These are phyloP conservation scores for Drosophila varians DNA, from an alignment of 1,140 invertebrate species.

Conservation along the genomic window DNA sequence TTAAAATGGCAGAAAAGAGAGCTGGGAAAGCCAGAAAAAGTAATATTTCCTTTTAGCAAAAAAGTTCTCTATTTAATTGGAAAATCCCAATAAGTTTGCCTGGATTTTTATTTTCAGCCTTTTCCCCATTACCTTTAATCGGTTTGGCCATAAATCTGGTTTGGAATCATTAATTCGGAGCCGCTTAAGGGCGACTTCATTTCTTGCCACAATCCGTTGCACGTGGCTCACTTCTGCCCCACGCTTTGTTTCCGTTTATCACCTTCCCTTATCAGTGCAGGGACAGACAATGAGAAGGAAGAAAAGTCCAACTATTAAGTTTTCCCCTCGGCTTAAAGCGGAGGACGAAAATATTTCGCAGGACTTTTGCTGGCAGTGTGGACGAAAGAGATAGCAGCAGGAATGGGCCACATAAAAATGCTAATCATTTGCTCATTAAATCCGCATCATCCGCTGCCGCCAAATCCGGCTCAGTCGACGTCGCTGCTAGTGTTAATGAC, in stretches of 20 bases:
- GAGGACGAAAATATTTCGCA: conserved; percentile 27
- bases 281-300: conserved; percentile 20
- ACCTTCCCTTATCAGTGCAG: conserved; percentile 42
- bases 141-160: conserved; percentile 55
- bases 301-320: conserved; percentile 49
- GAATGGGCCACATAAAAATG: conserved; percentile 48
- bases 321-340: conserved; percentile 12
- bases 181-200: conserved; percentile 31
- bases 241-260: conserved; percentile 37
- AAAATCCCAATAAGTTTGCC: conserved; percentile 9
- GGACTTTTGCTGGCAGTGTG: conserved; percentile 17
- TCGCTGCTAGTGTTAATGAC: conserved; percentile 60
- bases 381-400: background rate
- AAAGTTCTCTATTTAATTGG: background rate
- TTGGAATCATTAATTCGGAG: conserved; percentile 65
- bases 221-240: conserved; percentile 28
- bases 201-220: conserved; percentile 34
- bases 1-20: background rate
- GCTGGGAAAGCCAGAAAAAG: background rate
- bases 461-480: background rate
- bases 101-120: conserved; percentile 3
- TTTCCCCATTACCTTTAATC: conserved; percentile 10
- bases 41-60: too few species aligned
- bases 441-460: conserved; percentile 57
- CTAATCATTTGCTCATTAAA: conserved; percentile 81